These are phyloP conservation scores for Chaetops frenatus DNA, from an alignment of 2,113 vertebrate genomes.

Conservation along the genomic window DNA sequence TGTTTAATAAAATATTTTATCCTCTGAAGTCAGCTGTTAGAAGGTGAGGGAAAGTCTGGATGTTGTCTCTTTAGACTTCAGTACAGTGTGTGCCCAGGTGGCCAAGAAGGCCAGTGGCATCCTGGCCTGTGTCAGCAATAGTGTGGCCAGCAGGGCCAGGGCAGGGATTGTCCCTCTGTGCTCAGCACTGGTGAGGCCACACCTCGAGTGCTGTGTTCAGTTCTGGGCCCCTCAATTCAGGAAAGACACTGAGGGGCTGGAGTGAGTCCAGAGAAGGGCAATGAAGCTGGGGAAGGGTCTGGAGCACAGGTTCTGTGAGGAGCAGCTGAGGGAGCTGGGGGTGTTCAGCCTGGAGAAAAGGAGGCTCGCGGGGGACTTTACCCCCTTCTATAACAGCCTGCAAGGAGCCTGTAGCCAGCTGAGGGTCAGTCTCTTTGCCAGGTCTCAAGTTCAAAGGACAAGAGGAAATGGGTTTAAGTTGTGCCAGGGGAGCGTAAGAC, in stretches of 20 bases:
- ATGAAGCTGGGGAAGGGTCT: accelerated
- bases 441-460: background rate
- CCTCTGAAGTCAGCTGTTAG: background rate
- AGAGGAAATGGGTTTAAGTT: background rate
- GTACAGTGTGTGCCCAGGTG: background rate
- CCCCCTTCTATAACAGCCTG: accelerated
- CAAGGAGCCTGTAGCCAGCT: background rate
- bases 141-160: background rate
- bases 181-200: accelerated
- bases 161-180: accelerated
- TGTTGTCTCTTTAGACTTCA: background rate
- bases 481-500: background rate
- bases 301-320: background rate
- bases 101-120: background rate
- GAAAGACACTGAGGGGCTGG: accelerated
- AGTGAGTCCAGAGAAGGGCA: background rate
- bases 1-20: background rate
- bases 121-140: background rate
- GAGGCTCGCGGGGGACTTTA: background rate
- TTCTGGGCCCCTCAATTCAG: accelerated
- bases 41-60: background rate
- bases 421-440: accelerated
- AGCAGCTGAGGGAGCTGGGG: background rate
- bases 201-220: accelerated
- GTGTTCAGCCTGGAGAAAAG: background rate